These are phyloP conservation scores for Chlorops oryzae DNA, from an alignment of 1,140 invertebrate species.

Conservation along the genomic window DNA sequence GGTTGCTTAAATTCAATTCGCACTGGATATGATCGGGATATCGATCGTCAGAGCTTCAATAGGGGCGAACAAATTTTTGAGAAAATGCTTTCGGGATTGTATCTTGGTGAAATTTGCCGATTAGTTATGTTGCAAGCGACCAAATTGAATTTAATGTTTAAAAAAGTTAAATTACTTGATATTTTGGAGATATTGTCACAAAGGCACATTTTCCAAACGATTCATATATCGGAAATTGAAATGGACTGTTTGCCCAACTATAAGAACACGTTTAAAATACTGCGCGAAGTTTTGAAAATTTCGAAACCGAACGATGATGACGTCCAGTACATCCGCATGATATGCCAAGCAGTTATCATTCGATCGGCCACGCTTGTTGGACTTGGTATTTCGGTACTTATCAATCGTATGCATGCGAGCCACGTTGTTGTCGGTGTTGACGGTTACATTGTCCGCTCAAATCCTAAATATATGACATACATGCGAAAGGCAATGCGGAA, in stretches of 20 bases:
- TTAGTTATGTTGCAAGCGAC: conserved; percentile 71
- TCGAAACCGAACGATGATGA: conserved; percentile 76
- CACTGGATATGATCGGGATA: conserved; percentile 79
- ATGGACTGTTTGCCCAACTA: conserved; percentile 75
- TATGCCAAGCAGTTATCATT: conserved; percentile 85
- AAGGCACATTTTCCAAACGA: conserved; percentile 71
- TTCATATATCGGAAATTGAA: conserved; percentile 97
- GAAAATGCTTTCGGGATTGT: conserved; percentile 63
- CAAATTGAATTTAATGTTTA: conserved; percentile 67
- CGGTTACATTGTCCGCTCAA: conserved; percentile 95
- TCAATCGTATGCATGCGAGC: conserved; percentile 80
- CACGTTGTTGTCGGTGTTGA: conserved; percentile 95
- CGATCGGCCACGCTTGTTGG: conserved; percentile 89
- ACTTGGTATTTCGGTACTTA: conserved; percentile 72
- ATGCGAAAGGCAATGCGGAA: conserved; percentile 88
- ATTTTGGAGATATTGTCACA: conserved; percentile 17
- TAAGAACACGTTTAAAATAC: conserved; percentile 74
- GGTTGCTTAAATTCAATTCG: conserved; percentile 78
- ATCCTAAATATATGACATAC: conserved; percentile 93
- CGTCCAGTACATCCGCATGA: conserved; percentile 79
- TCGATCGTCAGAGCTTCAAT: conserved; percentile 82
- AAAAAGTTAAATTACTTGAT: conserved; percentile 63
- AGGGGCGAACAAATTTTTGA: conserved; percentile 71
- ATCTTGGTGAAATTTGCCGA: conserved; percentile 77
- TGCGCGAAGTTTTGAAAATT: conserved; percentile 73